phyloP scores from a whole-genome alignment of 2,113 vertebrate species.

The Rhegmatorhina hoffmannsi region DNA sequence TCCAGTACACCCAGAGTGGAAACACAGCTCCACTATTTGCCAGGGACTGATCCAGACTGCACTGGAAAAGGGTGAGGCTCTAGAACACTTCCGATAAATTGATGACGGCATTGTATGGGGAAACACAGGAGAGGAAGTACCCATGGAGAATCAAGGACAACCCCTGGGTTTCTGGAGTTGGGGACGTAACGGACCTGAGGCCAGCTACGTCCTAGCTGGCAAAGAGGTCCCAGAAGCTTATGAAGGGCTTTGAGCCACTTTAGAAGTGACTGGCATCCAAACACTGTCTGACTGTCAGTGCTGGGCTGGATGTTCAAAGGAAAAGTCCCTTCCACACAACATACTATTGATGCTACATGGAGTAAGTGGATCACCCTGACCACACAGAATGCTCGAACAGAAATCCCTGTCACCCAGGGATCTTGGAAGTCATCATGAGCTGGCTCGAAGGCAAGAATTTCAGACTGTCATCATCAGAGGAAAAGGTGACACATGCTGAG shows the following conservation, averaged over 20 bases:
- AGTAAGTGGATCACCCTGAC: background rate
- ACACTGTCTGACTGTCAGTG: too few species aligned
- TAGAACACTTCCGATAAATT: background rate
- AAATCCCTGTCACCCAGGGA: background rate
- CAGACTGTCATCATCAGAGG: background rate
- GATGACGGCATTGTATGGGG: background rate
- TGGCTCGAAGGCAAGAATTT: background rate
- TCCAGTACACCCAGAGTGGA: too few species aligned
- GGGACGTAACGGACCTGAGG: background rate
- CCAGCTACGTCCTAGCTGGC: background rate
- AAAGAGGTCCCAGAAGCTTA: background rate
- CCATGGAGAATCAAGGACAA: background rate
- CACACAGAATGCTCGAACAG: fast-evolving
- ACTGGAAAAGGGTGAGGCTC: background rate
- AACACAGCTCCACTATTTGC: too few species aligned
- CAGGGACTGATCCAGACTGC: too few species aligned
- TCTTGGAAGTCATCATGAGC: background rate
- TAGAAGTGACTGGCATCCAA: background rate
- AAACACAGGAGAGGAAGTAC: background rate
- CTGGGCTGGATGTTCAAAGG: background rate
- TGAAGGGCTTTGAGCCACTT: background rate
- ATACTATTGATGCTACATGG: background rate
- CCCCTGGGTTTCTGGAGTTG: background rate
- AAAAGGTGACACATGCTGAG: background rate
- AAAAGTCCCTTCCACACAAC: background rate